phyloP scores from a whole-genome alignment of 2,113 vertebrate genomes.

The Rhinolophus ferrumequinum region DNA sequence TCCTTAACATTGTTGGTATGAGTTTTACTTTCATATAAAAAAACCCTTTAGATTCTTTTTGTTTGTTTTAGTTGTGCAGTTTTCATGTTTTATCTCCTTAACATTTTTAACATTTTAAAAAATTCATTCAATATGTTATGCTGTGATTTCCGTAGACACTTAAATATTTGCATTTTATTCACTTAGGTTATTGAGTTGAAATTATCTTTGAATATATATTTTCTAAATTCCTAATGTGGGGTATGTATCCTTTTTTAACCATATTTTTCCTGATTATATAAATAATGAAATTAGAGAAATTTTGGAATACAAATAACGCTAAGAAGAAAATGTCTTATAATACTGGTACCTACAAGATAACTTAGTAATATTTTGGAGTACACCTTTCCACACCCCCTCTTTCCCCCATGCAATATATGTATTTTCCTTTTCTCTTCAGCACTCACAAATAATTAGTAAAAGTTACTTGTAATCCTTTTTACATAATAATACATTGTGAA shows the following conservation, averaged over 20 bases:
- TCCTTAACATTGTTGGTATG: background rate
- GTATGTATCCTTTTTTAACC: background rate
- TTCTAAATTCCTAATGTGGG: background rate
- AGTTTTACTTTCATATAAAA: slow-evolving; percentile 8
- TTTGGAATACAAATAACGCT: background rate
- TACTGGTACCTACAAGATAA: background rate
- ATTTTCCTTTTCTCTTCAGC: background rate
- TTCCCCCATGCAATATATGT: background rate
- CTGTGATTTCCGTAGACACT: background rate
- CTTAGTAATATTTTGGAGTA: slow-evolving; percentile 16
- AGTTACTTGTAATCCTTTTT: background rate
- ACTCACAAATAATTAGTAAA: slow-evolving; percentile 49
- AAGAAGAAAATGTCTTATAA: background rate
- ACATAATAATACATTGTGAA: background rate
- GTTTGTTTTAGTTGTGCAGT: background rate
- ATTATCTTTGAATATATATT: background rate
- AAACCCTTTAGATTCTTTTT: background rate
- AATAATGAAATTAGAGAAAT: slow-evolving; percentile 11
- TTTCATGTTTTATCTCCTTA: background rate
- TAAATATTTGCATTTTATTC: background rate
- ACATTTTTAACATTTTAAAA: background rate
- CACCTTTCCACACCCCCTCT: background rate
- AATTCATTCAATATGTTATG: background rate
- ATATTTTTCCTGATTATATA: background rate
- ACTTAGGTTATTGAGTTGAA: background rate